A percentile compares a stretch with the other conserved stretches of the same genome.
Conservation (phyloP, 35 echinoderm and acorn worm genomes). For the Anneissia japonica region DNA sequence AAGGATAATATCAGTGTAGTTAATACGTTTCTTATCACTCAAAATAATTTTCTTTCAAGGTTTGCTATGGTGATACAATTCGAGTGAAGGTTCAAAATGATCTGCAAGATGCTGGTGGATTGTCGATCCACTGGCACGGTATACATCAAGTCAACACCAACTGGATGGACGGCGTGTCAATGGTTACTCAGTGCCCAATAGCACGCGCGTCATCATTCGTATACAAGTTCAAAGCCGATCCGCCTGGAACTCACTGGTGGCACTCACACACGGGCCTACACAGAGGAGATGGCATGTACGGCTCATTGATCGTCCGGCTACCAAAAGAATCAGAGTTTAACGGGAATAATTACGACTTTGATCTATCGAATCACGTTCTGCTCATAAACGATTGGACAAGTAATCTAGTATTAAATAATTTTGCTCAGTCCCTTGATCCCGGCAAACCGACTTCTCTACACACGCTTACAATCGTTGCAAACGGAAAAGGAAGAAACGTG, state of each 20-base stretch:
- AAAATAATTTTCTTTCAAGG: too few relatives aligned
- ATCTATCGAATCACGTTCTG: too few relatives aligned
- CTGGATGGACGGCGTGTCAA: not conserved
- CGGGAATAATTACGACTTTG: too few relatives aligned
- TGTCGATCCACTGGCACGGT: not conserved
- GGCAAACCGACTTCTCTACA: not conserved
- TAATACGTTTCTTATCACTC: too few relatives aligned
- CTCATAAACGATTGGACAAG: not conserved
- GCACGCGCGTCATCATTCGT: not conserved
- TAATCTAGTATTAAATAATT: not conserved
- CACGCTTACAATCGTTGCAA: not conserved
- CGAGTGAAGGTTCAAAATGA: not conserved
- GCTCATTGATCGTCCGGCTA: not conserved
- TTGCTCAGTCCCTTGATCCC: not conserved
- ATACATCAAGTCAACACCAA: not conserved
- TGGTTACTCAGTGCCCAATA: not conserved
- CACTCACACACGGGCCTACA: not conserved
- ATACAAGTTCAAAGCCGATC: not conserved
- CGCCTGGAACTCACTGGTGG: not conserved
- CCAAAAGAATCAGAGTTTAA: too few relatives aligned
- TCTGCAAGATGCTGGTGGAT: not conserved
- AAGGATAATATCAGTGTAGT: too few relatives aligned
- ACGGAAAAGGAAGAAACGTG: not conserved
- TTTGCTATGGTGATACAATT: not conserved
- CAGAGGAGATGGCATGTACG: not conserved